Evolutionary conservation across 2,797 vertebrate species (phyloP), one percentile per base, ranked within the genome.

Genomic region (Cynodonichthys magdalenae): DNA sequence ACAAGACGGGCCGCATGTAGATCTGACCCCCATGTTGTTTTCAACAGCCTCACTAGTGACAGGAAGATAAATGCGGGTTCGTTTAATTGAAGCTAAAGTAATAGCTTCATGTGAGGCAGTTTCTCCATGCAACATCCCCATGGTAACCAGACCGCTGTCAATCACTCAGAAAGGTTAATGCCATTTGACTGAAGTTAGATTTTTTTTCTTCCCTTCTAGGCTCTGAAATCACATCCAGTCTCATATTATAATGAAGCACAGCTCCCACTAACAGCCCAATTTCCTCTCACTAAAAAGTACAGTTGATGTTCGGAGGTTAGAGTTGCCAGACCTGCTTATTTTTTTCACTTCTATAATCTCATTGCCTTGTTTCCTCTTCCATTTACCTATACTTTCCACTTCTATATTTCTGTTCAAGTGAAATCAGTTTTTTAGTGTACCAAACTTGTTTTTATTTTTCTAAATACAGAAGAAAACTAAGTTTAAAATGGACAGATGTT

Each of bases 141-240:
- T 79, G 54, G 74, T 61, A 81, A 69, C 74, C 65, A 34, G 62
- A 45, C 57, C 50, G 54, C 77, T 82, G 79, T 83, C 79, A 81
- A 48, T 85, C 84, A 78, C 60, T 39, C 11, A 27, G 27, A 73
- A 62, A 77, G 75, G 70, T 75, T 62, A 69, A 71, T 14, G 0
- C 28, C 42, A 20, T 59, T 64, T 66, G 15, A 64, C 45, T 61
- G 48, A 15, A 4, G 20, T 44, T 46, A n/a, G 3, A 2, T 18
- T 53, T n/a, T 24, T 20, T 47, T 24, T 39, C 0, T 12, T 19
- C 2, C 18, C 36, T 34, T 29, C 46, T 4, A 14, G 34, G 36
- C 44, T 45, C 45, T 42, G 28, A 57, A 46, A 20, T 42, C 27
- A 39, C 12, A 3, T 60, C 2, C 24, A 18, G 44, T 3, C 6